A percentile compares a stretch with the other conserved stretches of the same genome.
These are phyloP conservation scores for Bombus pyrosoma DNA, from an alignment of 1,140 invertebrate genomes.

Conservation along the genomic window DNA sequence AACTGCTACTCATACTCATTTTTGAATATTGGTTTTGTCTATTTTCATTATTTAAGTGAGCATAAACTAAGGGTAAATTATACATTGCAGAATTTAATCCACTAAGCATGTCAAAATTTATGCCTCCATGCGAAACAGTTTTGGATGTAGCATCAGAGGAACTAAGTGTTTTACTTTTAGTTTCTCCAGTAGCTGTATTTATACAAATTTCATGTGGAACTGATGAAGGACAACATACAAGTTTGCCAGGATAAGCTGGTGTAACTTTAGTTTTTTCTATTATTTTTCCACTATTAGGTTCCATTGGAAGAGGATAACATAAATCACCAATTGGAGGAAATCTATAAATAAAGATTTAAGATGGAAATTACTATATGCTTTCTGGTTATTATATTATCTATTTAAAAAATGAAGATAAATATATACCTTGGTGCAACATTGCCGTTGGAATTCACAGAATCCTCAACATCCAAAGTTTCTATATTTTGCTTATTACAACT, in stretches of 20 bases:
- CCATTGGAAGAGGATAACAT: conserved; percentile 45
- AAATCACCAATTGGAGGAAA: conserved; percentile 61
- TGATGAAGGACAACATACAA: conserved; percentile 22
- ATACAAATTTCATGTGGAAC: conserved; percentile 48
- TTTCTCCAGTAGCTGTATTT: conserved; percentile 39
- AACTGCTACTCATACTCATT: background rate
- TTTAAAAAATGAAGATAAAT: background rate
- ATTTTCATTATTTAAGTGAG: background rate
- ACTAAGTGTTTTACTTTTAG: background rate
- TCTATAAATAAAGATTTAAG: conserved; percentile 22
- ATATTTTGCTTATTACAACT: conserved; percentile 34
- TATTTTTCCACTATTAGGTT: conserved; percentile 8
- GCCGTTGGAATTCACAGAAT: conserved; percentile 2
- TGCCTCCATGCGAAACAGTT: background rate
- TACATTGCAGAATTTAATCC: background rate
- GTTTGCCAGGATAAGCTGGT: conserved; percentile 63
- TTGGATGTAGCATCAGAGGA: background rate
- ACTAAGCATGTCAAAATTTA: background rate
- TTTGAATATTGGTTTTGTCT: background rate
- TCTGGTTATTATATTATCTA: background rate
- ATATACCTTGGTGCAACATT: conserved; percentile 58
- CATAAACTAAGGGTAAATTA: conserved; percentile 1
- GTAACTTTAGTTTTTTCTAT: conserved; percentile 51
- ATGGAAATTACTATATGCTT: background rate
- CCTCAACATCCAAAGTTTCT: conserved; percentile 16